Conservation (phyloP, 2,888 invertebrate genomes). For the Uropetala carovei region DNA sequence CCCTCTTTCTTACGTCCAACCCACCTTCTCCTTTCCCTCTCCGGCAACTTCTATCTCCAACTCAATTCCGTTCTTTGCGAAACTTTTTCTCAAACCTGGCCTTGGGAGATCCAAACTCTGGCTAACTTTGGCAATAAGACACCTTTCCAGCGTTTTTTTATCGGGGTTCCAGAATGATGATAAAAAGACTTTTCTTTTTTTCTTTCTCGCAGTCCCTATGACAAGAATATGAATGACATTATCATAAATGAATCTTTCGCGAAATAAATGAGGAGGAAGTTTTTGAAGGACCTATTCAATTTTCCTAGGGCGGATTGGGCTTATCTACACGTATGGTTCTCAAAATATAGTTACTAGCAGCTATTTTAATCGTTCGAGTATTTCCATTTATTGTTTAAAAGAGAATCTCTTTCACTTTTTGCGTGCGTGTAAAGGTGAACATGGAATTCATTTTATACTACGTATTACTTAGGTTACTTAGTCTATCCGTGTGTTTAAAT, state of each 20-base stretch:
- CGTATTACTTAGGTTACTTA: no score
- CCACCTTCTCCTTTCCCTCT: background rate
- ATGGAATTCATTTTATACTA: no score
- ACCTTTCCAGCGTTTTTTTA: slow-evolving; percentile 20
- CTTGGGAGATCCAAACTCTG: slow-evolving; percentile 48
- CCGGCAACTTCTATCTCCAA: background rate
- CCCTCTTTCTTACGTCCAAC: background rate
- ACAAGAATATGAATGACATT: slow-evolving; percentile 53
- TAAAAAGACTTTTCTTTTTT: slow-evolving; percentile 36
- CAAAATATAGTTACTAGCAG: no score
- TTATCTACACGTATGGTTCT: no score
- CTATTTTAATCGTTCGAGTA: no score
- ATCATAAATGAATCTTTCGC: slow-evolving; percentile 54
- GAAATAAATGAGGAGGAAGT: background rate
- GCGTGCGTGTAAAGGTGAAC: no score
- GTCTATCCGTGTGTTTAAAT: no score
- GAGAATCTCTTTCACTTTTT: no score
- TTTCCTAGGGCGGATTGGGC: background rate
- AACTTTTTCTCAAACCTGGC: slow-evolving; percentile 56
- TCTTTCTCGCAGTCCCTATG: background rate
- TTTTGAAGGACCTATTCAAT: slow-evolving; percentile 43
- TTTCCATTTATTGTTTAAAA: no score
- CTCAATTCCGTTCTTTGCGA: slow-evolving; percentile 46
- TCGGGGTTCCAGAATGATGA: slow-evolving; percentile 51
- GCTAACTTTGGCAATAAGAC: slow-evolving; percentile 61